A percentile compares a stretch with the other conserved stretches of the same genome.
These are phyloP conservation scores for Protobothrops mucrosquamatus DNA, from an alignment of 2,113 vertebrate species.

Conservation along the genomic window DNA sequence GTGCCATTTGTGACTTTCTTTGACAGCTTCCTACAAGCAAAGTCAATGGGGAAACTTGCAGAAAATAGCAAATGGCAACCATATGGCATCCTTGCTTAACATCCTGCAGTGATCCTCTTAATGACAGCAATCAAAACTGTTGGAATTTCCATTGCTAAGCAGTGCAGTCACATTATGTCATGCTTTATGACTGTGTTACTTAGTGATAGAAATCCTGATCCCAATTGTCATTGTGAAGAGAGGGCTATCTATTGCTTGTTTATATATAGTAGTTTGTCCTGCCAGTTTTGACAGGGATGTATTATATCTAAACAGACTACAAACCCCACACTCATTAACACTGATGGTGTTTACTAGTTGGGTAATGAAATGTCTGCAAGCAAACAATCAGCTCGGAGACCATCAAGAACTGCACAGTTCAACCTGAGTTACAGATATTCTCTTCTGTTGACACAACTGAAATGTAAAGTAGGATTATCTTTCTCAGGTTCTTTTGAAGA, in stretches of 20 bases:
- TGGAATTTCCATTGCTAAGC: neutral
- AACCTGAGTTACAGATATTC: neutral
- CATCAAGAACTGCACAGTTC: neutral
- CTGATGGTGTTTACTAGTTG: neutral
- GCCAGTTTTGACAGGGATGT: neutral
- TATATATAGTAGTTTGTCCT: neutral
- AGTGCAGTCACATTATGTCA: neutral
- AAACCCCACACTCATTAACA: neutral
- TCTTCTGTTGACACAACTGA: neutral
- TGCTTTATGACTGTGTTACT: neutral
- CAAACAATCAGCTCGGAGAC: neutral
- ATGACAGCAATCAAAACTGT: neutral
- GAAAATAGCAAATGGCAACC: neutral
- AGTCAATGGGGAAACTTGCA: neutral
- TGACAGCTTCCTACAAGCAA: neutral
- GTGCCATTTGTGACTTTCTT: neutral
- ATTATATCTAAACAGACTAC: neutral
- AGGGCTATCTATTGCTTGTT: neutral
- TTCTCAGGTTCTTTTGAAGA: neutral
- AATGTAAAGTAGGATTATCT: neutral
- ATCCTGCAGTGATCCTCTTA: neutral
- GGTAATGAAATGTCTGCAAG: neutral
- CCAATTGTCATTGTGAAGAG: neutral
- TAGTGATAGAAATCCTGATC: neutral
- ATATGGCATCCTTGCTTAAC: neutral